Percentiles rank a stretch among this genome's conserved stretches.
Evolutionary conservation across 2,888 invertebrate genomes (phyloP).

Genomic region (Uloborus plumipes): DNA sequence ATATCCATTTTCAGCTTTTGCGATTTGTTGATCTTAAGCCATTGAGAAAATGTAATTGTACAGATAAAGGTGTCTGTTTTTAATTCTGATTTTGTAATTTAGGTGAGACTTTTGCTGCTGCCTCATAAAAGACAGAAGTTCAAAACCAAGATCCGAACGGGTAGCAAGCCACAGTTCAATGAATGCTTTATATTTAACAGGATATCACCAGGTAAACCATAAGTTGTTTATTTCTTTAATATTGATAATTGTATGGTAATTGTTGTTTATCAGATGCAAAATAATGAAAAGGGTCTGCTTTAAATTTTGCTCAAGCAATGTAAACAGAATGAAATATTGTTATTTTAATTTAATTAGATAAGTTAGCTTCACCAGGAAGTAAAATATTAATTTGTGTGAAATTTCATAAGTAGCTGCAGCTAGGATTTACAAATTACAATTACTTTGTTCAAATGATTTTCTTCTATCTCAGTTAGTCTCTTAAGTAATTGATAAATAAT

Average conservation of each 20-base stretch:
- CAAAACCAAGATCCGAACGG: slow-evolving; percentile 92
- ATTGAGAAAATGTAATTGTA: not conserved
- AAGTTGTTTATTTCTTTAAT: not conserved
- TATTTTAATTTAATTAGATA: too few relatives aligned
- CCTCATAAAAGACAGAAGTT: slow-evolving; percentile 94
- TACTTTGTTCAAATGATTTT: too few relatives aligned
- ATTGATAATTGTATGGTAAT: not conserved
- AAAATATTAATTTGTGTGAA: too few relatives aligned
- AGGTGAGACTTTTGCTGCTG: slow-evolving; percentile 88
- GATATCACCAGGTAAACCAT: slow-evolving; percentile 82
- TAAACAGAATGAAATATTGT: too few relatives aligned
- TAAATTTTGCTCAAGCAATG: too few relatives aligned
- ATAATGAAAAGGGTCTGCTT: too few relatives aligned
- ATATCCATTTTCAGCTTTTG: too few relatives aligned
- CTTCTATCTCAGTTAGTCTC: too few relatives aligned
- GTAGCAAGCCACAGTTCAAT: slow-evolving; percentile 92
- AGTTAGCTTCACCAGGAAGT: too few relatives aligned
- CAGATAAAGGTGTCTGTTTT: not conserved
- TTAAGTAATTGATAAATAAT: too few relatives aligned
- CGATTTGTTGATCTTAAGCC: not conserved
- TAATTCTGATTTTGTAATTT: slow-evolving; percentile 66
- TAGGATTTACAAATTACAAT: too few relatives aligned
- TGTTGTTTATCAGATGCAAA: slow-evolving; percentile 12
- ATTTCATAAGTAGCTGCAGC: too few relatives aligned
- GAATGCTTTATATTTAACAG: slow-evolving; percentile 92